Base-by-base conservation (phyloP, 1,140 invertebrate species). In the Drosophila seguyi region DNA sequence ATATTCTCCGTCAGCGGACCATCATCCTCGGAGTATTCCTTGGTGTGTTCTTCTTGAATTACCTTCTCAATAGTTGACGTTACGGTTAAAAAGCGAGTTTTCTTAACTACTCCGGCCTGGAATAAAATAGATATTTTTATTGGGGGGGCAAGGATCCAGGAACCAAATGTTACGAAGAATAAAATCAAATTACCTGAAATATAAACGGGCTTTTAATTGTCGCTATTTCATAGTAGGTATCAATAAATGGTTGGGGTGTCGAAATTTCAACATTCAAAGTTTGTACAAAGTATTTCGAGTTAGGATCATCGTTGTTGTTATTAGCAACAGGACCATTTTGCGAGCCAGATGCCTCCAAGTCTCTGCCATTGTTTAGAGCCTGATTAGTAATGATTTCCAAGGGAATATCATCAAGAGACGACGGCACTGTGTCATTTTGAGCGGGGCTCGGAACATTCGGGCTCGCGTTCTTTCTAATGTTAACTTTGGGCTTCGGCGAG, bases 171-270 rank as follows among this genome's bases (percentile, higher is more conserved):
- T 39, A n/a, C 2, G 29, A 61, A 25, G 2, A 29, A 34, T 34
- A 34, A 75, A 11, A 42, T 20, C 0, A 8, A 48, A 16, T 77
- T 93, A 97, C 96, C 94, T 97, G 96, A 93, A 98, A 98, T 25
- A 96, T 95, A 85, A 97, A 98, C 1, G 97, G 97, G 50, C 97
- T 97, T 91, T 97, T 97, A 60, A 98, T 96, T 0, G 97, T 98
- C 7, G 97, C 97, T 68, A 98, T 96, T 94, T 98, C 96, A 88
- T 96, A 97, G 73, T 97, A 97, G 48, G 96, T 94, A 92, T 97
- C 96, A 83, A 95, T 95, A 76, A 97, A 97, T 88, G 97, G 96
- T 31, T 96, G 95, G 1, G 96, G 96, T 3, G 97, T 97, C 3
- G 97, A 97, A 62, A 97, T 98, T 92, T 97, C 96, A 1, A 97